These are phyloP conservation scores for Bursaphelenchus okinawaensis DNA, from an alignment of 2,888 invertebrate genomes.

Conservation along the genomic window DNA sequence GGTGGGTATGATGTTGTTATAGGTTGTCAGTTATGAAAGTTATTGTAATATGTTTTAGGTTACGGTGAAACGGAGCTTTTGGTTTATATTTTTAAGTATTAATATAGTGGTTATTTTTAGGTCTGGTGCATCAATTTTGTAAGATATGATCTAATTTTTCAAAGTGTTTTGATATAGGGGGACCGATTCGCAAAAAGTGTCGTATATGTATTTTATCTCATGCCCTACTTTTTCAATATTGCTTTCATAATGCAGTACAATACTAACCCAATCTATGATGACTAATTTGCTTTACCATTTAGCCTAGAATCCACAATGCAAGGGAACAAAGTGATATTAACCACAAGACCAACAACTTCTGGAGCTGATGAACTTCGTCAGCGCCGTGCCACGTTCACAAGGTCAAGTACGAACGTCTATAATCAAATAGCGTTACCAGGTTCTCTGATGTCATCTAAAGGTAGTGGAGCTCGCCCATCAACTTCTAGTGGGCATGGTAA, in stretches of 20 bases:
- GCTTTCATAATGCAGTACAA: neutral
- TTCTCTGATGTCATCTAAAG: neutral
- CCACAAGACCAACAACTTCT: neutral
- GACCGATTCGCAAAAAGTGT: too few relatives aligned
- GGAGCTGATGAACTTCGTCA: neutral
- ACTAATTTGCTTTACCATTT: too few relatives aligned
- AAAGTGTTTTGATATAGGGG: too few relatives aligned
- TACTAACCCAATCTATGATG: neutral
- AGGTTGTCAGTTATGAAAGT: too few relatives aligned
- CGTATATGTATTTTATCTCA: neutral
- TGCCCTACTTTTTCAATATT: neutral
- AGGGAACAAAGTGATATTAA: neutral
- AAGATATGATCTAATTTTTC: too few relatives aligned
- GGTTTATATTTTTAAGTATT: too few relatives aligned
- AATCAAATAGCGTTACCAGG: neutral
- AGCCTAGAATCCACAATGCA: too few relatives aligned
- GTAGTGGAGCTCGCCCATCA: neutral
- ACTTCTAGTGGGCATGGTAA: neutral
- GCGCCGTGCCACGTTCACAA: neutral
- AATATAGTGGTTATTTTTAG: too few relatives aligned
- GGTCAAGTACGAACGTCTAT: neutral
- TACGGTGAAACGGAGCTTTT: too few relatives aligned
- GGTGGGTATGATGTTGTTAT: too few relatives aligned
- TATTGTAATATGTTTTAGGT: too few relatives aligned
- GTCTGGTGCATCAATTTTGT: too few relatives aligned